phyloP scores from a whole-genome alignment of 2,888 invertebrate genomes.

The Patella pellucida region DNA sequence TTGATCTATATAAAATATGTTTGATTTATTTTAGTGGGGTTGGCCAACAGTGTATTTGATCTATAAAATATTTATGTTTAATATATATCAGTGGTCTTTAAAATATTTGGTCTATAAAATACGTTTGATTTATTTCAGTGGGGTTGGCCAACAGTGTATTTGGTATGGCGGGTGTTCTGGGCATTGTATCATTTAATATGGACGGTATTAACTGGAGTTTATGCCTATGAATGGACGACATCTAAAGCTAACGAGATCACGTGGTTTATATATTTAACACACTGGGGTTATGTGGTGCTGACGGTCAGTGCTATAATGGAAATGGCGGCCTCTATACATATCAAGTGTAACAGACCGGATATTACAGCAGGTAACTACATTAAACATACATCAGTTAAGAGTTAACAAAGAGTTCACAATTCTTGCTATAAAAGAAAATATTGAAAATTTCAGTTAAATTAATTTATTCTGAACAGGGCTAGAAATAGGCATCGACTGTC shows the following conservation, averaged over 20 bases:
- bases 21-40: no score
- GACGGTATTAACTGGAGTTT: constrained; percentile 3
- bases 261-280: constrained; percentile 35
- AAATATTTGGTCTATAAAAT: not conserved
- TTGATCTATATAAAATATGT: no score
- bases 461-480: no score
- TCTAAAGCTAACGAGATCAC: constrained; percentile 12
- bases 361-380: not conserved
- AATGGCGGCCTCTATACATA: constrained; percentile 17
- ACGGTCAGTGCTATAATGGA: constrained; percentile 22
- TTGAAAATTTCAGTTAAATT: no score
- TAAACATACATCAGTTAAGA: no score
- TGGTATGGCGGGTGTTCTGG: constrained; percentile 4
- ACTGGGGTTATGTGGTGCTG: constrained; percentile 30
- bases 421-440: no score
- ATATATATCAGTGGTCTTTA: no score
- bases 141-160: constrained; percentile 12
- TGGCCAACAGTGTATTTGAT: no score
- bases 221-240: constrained; percentile 8
- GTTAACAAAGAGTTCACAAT: no score
- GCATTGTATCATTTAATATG: constrained; percentile 4
- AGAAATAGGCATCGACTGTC: no score
- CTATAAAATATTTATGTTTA: no score
- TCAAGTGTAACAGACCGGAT: not conserved
- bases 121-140: constrained; percentile 10